phyloP scores from a whole-genome alignment of 2,888 invertebrate species.

The Rotaria socialis region DNA sequence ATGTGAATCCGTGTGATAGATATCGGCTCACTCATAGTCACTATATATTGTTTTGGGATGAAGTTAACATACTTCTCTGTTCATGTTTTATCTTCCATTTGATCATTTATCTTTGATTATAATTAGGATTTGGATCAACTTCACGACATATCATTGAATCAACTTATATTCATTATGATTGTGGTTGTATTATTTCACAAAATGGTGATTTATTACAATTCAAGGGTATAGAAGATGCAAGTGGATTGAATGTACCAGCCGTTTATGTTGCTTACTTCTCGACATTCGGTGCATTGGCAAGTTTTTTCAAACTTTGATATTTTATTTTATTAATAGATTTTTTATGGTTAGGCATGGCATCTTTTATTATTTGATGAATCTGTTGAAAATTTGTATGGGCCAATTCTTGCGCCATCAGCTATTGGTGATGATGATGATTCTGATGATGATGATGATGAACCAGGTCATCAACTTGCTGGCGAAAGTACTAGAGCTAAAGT shows the following conservation, averaged over 20 bases:
- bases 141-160: not conserved
- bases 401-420: not conserved
- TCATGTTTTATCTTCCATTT: too few species aligned
- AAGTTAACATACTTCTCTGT: too few species aligned
- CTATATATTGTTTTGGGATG: too few species aligned
- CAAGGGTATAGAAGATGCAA: not conserved
- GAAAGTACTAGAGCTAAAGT: not conserved
- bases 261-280: conserved; percentile 31
- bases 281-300: conserved; percentile 3
- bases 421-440: too few species aligned
- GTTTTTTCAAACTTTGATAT: not conserved
- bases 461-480: not conserved
- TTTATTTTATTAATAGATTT: not conserved
- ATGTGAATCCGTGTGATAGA: too few species aligned
- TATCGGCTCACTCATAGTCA: too few species aligned
- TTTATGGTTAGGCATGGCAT: conserved; percentile 2
- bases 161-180: conserved; percentile 7
- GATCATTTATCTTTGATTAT: not conserved
- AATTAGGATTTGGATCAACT: not conserved
- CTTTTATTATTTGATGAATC: not conserved
- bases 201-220: not conserved
- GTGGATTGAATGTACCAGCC: not conserved
- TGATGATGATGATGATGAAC: not conserved
- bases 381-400: not conserved
- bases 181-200: conserved; percentile 8